phyloP scores from a whole-genome alignment of 2,888 invertebrate genomes.

The Helobdella robusta region DNA sequence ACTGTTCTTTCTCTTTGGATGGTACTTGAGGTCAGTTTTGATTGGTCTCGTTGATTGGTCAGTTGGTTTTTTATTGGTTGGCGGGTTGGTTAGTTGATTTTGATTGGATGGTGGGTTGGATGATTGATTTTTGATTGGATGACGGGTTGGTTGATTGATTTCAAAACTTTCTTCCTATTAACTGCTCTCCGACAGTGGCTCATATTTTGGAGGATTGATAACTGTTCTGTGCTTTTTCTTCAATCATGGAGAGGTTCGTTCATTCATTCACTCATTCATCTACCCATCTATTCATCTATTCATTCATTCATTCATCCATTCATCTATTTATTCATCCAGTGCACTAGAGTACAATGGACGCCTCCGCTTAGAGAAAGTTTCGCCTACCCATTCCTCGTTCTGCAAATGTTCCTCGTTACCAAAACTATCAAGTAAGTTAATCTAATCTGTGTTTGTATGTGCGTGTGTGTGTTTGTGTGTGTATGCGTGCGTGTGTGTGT shows the following conservation, averaged over 20 bases:
- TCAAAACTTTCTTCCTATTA: neutral
- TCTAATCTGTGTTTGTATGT: neutral
- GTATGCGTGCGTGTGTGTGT: neutral
- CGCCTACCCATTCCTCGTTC: constrained; percentile 68
- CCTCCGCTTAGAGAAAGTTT: constrained; percentile 77
- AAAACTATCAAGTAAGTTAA: constrained; percentile 49
- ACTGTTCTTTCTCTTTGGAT: constrained; percentile 54
- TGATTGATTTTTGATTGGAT: neutral
- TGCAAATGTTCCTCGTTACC: constrained; percentile 64
- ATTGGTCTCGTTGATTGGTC: no score
- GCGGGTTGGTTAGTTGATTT: neutral
- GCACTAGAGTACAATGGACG: constrained; percentile 72
- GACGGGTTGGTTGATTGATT: neutral
- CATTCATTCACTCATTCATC: no score
- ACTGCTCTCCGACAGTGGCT: constrained; percentile 55
- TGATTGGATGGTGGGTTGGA: constrained; percentile 6
- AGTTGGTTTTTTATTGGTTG: neutral
- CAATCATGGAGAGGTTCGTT: constrained; percentile 65
- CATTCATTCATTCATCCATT: no score
- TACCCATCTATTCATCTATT: no score
- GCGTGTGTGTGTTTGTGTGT: neutral
- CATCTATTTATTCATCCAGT: constrained; percentile 36
- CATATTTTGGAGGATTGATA: constrained; percentile 64
- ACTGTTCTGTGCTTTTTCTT: constrained; percentile 65
- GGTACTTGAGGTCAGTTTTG: constrained; percentile 57